phyloP scores from a whole-genome alignment of 1,140 invertebrate genomes.

The Odontomachus brunneus region DNA sequence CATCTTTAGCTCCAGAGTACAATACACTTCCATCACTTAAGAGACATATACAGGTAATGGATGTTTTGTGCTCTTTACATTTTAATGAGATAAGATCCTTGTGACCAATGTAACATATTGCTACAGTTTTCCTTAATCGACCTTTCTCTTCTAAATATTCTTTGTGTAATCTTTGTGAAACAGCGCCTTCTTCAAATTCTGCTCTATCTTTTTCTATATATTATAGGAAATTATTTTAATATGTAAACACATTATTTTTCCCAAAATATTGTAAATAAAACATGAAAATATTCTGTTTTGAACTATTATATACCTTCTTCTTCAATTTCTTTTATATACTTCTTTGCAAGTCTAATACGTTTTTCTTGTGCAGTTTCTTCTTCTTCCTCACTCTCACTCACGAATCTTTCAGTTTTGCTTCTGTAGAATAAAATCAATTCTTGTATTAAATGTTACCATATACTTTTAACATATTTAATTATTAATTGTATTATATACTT shows the following conservation, averaged over 20 bases:
- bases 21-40: conserved; percentile 90
- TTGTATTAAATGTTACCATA: background rate
- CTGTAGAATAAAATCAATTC: conserved; percentile 11
- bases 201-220: too few relatives aligned
- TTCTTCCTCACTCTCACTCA: conserved; percentile 88
- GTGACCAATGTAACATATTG: conserved; percentile 88
- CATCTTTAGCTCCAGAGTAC: conserved; percentile 95
- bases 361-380: conserved; percentile 95
- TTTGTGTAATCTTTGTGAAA: conserved; percentile 91
- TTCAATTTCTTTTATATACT: too few relatives aligned
- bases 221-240: too few relatives aligned
- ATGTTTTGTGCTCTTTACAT: conserved; percentile 91
- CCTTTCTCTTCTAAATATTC: conserved; percentile 95
- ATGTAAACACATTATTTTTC: too few relatives aligned
- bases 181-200: conserved; percentile 89
- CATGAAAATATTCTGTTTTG: background rate
- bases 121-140: conserved; percentile 90
- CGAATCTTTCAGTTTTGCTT: conserved; percentile 55
- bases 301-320: conserved; percentile 89
- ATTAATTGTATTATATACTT: too few relatives aligned
- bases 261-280: conserved; percentile 79
- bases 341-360: conserved; percentile 93
- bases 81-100: conserved; percentile 86
- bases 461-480: conserved; percentile 9
- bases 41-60: conserved; percentile 93